Base-by-base conservation (phyloP, 1,140 invertebrate genomes). In the Leguminivora glycinivorella region DNA sequence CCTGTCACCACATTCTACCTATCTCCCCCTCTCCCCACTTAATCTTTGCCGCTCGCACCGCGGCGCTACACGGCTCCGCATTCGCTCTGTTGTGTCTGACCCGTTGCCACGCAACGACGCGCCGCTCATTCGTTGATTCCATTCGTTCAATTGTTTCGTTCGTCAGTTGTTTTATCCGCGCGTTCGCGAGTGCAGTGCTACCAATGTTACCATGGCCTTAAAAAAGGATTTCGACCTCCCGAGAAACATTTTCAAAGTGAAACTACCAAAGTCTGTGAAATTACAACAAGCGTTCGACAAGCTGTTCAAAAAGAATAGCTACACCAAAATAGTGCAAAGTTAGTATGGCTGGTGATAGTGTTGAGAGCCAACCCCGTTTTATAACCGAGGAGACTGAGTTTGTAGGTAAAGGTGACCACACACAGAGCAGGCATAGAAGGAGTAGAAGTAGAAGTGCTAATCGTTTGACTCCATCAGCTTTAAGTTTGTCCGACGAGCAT, bases 241-340 rank as follows among this genome's bases (percentile, higher is more conserved):
- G 40, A 81, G 79, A 70, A 91, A 80, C 80, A 83, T 89, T 77
- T 88, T 89, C 77, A 91, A 90, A 74, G 87, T 90, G 47, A 92
- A 90, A 72, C 71, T 90, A 19, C 87, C 87, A 4, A 91, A 90
- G 78, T 75, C 78, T 38, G 76, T 75, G 25, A 92, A 91, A 76
- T 71, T 90, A 69, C 89, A 90, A 74, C 80, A 89, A 68, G 89
- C 89, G 4, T 78, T 91, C 76, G 87, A 89, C 56, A 89, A 85
- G 76, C 72, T 91, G 26, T 90, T 91, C 78, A 90, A 88, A 79
- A 89, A 84, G 80, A 89, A 84, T 71, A 86, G 79, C 75, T 89
- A 89, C 72, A 89, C 85, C 5, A 89, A 90, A 88, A 91, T 89
- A 84, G 87, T 84, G 80, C 87, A 89, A 79, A 89, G 84, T 86